These are phyloP conservation scores for Callorhinus ursinus DNA, from an alignment of 2,113 vertebrate genomes.

Conservation along the genomic window DNA sequence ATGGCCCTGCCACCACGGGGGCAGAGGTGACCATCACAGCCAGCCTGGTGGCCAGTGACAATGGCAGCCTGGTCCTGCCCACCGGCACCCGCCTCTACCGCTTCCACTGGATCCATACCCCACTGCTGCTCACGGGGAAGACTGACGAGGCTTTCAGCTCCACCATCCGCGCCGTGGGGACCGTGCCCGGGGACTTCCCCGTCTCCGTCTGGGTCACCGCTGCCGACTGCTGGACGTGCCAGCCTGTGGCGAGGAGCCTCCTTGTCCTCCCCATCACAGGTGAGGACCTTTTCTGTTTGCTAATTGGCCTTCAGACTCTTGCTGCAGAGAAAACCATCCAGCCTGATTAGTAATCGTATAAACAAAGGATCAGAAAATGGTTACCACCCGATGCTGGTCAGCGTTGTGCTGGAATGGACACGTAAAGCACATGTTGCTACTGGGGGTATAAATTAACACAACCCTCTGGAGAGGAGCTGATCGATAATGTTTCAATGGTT, in stretches of 20 bases:
- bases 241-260: constrained; percentile 72
- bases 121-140: constrained; percentile 82
- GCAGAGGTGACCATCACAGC: constrained; percentile 81
- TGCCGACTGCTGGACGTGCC: constrained; percentile 81
- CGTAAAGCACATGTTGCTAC: not conserved
- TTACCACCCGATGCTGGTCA: not conserved
- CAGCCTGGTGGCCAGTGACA: constrained; percentile 72
- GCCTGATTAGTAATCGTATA: too few species aligned
- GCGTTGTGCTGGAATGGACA: not conserved
- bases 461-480: not conserved
- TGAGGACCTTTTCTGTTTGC: constrained; percentile 48
- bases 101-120: constrained; percentile 86
- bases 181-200: constrained; percentile 77
- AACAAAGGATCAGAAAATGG: not conserved
- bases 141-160: constrained; percentile 69
- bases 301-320: not conserved
- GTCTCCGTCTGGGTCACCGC: constrained; percentile 86
- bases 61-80: not conserved
- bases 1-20: constrained; percentile 83
- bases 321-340: not conserved
- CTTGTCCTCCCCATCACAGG: constrained; percentile 83
- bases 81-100: constrained; percentile 47
- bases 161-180: constrained; percentile 50
- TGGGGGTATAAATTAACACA: not conserved
- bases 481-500: not conserved